Base-by-base conservation (phyloP, 2,113 vertebrate species). In the Phalacrocorax aristotelis region DNA sequence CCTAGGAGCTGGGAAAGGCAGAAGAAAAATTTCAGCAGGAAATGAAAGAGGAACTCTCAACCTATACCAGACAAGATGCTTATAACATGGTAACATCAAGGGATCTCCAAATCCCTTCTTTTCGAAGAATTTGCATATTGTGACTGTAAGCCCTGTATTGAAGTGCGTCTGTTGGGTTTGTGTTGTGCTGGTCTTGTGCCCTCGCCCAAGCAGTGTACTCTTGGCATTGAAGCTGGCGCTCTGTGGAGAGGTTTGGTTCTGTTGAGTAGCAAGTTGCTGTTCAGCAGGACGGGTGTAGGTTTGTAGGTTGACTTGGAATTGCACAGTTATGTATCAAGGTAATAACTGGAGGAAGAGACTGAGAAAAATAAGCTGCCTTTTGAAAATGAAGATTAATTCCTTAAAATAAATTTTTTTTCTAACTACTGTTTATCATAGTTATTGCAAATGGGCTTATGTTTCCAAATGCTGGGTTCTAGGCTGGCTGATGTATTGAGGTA, bases 11-110 rank as follows among this genome's bases (percentile, higher is more conserved):
- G 51, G 98, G 98, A 94, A 98, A 99, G 71, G 92, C 96, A 46
- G 97, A 98, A 61, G 97, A 98, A 60, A 87, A 42, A 93, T 94
- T 97, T 38, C 75, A 96, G 11, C 96, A 89, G 36, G 98, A 98
- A 74, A 91, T 90, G n/a, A 98, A 98, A 65, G 98, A 98, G 44
- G 98, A 99, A 75, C 98, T 99, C 13, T 98, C 99, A 87, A 99
- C 98, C 14, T 99, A 99, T 74, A 99, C 98, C 15, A 96, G 99
- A 94, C 98, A 99, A 87, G 99, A 99, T 16, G 99, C 99, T n/a
- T 99, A 99, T 94, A 98, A 98, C 72, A 98, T 97, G 98, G 99
- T 99, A 98, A 65, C 27, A 27, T 38, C 4, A 42, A n/a, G 26
- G 9, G 34, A 16, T 9, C 32, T 55, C 11, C 12, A 26, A 54